These are phyloP conservation scores for Petrocephalus microphthalmus DNA, from an alignment of 2,113 vertebrate species.

Conservation along the genomic window DNA sequence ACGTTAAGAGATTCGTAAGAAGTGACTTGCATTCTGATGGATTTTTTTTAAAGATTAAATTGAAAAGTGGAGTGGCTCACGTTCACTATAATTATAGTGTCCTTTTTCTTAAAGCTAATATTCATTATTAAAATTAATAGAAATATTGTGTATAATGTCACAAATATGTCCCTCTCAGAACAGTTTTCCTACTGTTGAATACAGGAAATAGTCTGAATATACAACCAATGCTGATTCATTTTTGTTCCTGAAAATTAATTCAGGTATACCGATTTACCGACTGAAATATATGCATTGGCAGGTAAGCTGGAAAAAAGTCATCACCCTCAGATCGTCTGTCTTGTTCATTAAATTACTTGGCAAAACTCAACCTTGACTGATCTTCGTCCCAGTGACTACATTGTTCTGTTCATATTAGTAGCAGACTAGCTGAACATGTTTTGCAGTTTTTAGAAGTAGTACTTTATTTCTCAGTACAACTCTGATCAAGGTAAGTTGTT, in stretches of 20 bases:
- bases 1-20: neutral
- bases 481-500: neutral
- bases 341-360: neutral
- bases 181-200: neutral
- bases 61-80: neutral
- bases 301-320: neutral
- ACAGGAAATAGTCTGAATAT: neutral
- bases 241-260: neutral
- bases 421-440: neutral
- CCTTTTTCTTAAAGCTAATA: neutral
- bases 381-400: neutral
- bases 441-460: neutral
- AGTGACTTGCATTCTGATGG: conserved; percentile 5
- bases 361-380: neutral
- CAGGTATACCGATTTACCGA: neutral
- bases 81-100: neutral
- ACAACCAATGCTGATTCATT: neutral
- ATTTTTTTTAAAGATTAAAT: neutral
- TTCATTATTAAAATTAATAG: neutral
- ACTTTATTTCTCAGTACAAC: neutral
- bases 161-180: neutral
- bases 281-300: neutral
- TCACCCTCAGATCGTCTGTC: neutral
- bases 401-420: neutral
- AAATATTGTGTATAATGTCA: neutral